Conservation (phyloP, 2,888 invertebrate genomes). For the Mamestra brassicae region DNA sequence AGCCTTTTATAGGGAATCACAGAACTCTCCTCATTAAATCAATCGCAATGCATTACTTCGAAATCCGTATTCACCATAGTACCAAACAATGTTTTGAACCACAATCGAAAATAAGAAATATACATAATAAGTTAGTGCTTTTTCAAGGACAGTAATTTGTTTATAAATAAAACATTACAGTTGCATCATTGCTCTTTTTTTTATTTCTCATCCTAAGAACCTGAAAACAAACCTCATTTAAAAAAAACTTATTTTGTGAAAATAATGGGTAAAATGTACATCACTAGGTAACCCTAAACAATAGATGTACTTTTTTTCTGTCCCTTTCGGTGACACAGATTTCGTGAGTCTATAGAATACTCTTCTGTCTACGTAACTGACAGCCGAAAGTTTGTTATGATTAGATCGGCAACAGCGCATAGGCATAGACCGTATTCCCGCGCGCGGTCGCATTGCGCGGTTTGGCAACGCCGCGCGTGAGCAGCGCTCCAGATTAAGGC, state of each 20-base stretch:
- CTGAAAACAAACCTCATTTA: background rate
- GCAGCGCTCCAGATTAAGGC: too few species aligned
- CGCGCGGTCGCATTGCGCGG: too few species aligned
- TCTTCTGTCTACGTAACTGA: background rate
- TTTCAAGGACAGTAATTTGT: constrained; percentile 2
- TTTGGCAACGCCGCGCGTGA: too few species aligned
- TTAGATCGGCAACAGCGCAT: too few species aligned
- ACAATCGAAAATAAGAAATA: background rate
- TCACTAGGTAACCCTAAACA: background rate
- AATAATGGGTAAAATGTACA: background rate
- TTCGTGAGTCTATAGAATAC: background rate
- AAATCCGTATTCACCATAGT: background rate
- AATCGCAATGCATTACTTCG: background rate
- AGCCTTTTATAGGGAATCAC: constrained; percentile 1
- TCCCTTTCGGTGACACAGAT: background rate
- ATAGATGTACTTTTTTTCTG: background rate
- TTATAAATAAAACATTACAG: background rate
- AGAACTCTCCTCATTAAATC: background rate
- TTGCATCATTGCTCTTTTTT: background rate
- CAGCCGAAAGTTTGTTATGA: too few species aligned
- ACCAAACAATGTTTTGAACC: background rate
- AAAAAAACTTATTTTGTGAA: background rate
- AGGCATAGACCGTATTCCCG: too few species aligned
- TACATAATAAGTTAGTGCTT: background rate
- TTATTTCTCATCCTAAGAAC: background rate